These are phyloP conservation scores for Blennius ocellaris DNA, from an alignment of 2,113 vertebrate species.

Conservation along the genomic window DNA sequence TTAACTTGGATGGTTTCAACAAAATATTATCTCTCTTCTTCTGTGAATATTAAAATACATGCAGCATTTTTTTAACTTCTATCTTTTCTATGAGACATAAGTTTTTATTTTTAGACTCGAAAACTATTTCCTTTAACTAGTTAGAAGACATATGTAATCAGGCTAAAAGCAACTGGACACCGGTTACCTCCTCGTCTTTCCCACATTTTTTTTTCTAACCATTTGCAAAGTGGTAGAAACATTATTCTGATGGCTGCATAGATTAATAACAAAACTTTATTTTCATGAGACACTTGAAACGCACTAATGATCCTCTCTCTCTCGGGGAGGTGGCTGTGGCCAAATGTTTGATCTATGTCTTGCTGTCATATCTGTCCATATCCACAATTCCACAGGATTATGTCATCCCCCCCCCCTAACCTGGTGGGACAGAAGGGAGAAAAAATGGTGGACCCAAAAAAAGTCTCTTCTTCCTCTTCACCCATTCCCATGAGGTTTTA, in stretches of 20 bases:
- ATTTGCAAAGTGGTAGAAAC: not conserved
- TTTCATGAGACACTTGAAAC: conserved; percentile 51
- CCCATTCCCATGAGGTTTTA: conserved; percentile 38
- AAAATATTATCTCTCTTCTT: conserved; percentile 1
- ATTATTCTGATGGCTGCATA: not conserved
- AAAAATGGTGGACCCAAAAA: conserved; percentile 41
- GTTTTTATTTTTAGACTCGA: conserved; percentile 6
- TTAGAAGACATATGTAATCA: conserved; percentile 16
- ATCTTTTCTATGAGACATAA: not conserved
- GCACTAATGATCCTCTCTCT: conserved; percentile 51
- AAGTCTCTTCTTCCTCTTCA: conserved; percentile 14
- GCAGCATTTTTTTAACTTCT: too few relatives aligned
- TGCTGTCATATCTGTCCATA: conserved; percentile 51
- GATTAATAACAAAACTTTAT: not conserved
- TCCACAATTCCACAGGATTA: conserved; percentile 39
- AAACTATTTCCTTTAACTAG: conserved; percentile 33
- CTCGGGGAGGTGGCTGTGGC: conserved; percentile 22
- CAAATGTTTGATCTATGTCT: conserved; percentile 56
- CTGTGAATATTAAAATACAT: not conserved
- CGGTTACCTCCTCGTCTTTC: not conserved
- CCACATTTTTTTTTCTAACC: not conserved
- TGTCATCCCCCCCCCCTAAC: conserved; percentile 47
- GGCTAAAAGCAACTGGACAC: not conserved
- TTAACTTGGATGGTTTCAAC: conserved; percentile 10
- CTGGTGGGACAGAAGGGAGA: conserved; percentile 24